Evolutionary conservation across 2,888 invertebrate genomes (phyloP), one percentile per base, ranked within the genome.

Genomic region (Hypsopygia costalis): DNA sequence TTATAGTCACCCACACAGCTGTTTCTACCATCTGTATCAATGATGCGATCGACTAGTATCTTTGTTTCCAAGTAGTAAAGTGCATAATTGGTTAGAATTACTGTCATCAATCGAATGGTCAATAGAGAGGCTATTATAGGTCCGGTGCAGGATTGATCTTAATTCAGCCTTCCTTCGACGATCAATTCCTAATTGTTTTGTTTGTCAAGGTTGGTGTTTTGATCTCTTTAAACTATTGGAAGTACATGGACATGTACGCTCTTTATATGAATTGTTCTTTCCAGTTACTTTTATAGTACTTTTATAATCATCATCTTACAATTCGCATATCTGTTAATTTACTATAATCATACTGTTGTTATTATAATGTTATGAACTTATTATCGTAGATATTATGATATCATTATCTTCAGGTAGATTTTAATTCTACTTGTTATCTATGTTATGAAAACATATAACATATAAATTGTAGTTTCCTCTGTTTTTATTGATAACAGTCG

Each of bases 1-100:
- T 40, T 38, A 47, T 54, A 54, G 47, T 57, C 60, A 60, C 50
- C 46, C 49, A 49, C 55, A 60, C 70, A 69, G 69, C 64, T 70
- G 68, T 63, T 60, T 43, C 39, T 38, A 46, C 46, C 53, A 52
- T 57, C 50, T 48, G 51, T 33, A 20, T 16, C 4, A 10, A 1
- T 33, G 36, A 28, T 12, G 16, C 39, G 28, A 33, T 39, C 38
- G 10, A 39, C 16, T 16, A 39, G 6, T 27, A 12, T 28, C 27
- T 39, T 12, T 39, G 27, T 39, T 16, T 33, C 39, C 32, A 39
- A 25, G 32, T 7, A 28, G 25, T 39, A 39, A 39, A 39, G 39
- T 39, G 11, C n/a, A 28, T 22, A 43, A 43, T 49, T 28, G 32
- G 6, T 21, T 27, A 34, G 9, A 9, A 33, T 38, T 16, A 21